A percentile compares a stretch with the other conserved stretches of the same genome.
These are phyloP conservation scores for Aphaenogaster ashmeadi DNA, from an alignment of 1,140 invertebrate genomes.

Conservation along the genomic window DNA sequence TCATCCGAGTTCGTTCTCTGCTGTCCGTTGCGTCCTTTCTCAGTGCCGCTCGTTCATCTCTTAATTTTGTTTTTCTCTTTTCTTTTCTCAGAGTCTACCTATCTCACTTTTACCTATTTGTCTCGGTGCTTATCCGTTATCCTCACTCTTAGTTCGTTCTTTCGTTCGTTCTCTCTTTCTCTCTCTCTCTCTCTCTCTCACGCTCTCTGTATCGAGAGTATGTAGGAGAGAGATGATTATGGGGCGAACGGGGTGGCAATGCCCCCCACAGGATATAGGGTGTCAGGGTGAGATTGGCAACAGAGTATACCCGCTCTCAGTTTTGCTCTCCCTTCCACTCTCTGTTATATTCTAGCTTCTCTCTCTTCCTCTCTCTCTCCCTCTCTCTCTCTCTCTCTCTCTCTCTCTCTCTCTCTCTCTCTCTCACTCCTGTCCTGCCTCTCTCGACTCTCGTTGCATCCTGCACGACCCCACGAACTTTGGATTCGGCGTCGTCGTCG, in stretches of 20 bases:
- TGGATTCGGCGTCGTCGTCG: constrained; percentile 67
- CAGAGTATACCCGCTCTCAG: constrained; percentile 73
- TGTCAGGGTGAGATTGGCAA: constrained; percentile 79
- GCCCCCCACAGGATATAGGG: constrained; percentile 75
- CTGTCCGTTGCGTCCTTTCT: constrained; percentile 28
- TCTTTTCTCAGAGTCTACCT: constrained; percentile 19
- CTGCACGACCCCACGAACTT: constrained; percentile 70
- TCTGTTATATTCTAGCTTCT: constrained; percentile 44
- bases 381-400: constrained; percentile 10
- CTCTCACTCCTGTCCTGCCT: not conserved
- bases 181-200: not conserved
- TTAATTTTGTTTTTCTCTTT: constrained; percentile 32
- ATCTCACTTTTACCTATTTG: constrained; percentile 48
- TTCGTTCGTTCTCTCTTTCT: constrained; percentile 54
- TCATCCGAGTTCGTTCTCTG: constrained; percentile 15
- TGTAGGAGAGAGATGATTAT: constrained; percentile 77
- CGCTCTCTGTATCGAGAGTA: constrained; percentile 61
- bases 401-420: constrained; percentile 7
- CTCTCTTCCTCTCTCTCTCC: not conserved
- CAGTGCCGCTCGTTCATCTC: not conserved
- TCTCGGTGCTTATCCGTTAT: not conserved
- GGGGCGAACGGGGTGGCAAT: constrained; percentile 75
- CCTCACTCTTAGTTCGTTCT: constrained; percentile 39
- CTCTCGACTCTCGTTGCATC: constrained; percentile 66
- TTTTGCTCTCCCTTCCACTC: constrained; percentile 57